Evolutionary conservation across 2,797 vertebrate genomes (phyloP), one percentile per base, ranked within the genome.

Genomic region (Geotrypetes seraphini): DNA sequence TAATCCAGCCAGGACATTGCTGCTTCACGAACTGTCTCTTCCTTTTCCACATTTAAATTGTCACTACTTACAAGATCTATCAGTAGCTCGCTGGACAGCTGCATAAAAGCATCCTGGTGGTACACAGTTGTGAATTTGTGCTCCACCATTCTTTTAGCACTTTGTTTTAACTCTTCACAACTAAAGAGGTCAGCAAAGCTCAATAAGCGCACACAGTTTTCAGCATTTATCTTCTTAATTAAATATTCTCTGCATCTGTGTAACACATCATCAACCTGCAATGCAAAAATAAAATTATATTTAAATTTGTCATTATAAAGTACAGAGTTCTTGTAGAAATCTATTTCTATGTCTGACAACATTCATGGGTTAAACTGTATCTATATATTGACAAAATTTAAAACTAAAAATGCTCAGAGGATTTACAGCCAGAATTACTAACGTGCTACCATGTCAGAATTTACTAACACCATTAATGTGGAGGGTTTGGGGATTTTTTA

Each of bases 1-100:
- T 96, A 92, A 63, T 98, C 96, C 36, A 99, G 69, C 96, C 96
- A 99, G 28, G 96, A 65, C 90, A 98, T 98, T 28, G 96, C 96
- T 7, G 96, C 96, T 72, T 99, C 95, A 0, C 96, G 88, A 35
- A 99, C 96, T 0, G 93, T 98, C 77, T 99, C 96, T 66, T 99
- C 96, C 59, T 96, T 96, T 60, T 99, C 96, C 54, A 99, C 96
- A 4, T 99, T 98, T 60, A 99, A 84, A 63, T 98, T 98, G 85
- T 99, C 96, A 40, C 94, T 97, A 77, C 96, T 95, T 59, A 99
- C 83, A 45, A 99, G 75, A 64, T 99, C 96, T 35, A 97, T 68
- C 50, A 99, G 68, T 16, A 99, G 81, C 43, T 97, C 92, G 16
- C 97, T 95, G 11, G 92, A 93, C 25, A 99, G 84, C 61, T 98